These are phyloP conservation scores for Monomorium pharaonis DNA, from an alignment of 1,140 invertebrate species.

Conservation along the genomic window DNA sequence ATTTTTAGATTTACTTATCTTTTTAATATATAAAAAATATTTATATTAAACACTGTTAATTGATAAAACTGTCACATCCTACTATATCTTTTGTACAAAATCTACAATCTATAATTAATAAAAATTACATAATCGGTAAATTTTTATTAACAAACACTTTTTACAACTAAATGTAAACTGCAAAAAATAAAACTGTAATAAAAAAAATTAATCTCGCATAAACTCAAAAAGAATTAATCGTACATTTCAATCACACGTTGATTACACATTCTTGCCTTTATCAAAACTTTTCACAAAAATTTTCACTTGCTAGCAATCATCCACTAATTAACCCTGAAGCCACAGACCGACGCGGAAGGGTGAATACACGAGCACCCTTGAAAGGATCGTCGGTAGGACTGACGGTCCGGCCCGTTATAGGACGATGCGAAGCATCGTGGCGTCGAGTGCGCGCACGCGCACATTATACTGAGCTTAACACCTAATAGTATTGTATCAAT, in stretches of 20 bases:
- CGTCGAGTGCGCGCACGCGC: conserved; percentile 70
- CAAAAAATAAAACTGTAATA: not conserved
- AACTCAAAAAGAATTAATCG: not conserved
- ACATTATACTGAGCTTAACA: conserved; percentile 25
- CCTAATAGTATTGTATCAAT: not conserved
- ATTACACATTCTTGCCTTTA: not conserved
- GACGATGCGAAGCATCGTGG: conserved; percentile 63
- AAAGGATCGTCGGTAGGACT: conserved; percentile 79
- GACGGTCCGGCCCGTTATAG: conserved; percentile 73
- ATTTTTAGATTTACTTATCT: not conserved
- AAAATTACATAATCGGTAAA: not conserved
- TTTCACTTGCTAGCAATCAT: not conserved
- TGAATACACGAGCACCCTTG: conserved; percentile 70
- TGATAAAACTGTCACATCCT: not conserved
- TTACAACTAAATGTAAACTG: not conserved
- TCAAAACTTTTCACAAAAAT: not conserved
- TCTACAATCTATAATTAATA: not conserved
- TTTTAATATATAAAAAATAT: not conserved
- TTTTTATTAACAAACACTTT: not conserved
- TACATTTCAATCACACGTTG: not conserved
- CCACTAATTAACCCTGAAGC: not conserved
- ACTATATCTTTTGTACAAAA: not conserved
- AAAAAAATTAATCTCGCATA: not conserved
- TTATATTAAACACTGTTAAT: not conserved
- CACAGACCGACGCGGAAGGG: conserved; percentile 22